phyloP scores from a whole-genome alignment of 53 echinoderm and acorn worm species.

The Patiria pectinifera region DNA sequence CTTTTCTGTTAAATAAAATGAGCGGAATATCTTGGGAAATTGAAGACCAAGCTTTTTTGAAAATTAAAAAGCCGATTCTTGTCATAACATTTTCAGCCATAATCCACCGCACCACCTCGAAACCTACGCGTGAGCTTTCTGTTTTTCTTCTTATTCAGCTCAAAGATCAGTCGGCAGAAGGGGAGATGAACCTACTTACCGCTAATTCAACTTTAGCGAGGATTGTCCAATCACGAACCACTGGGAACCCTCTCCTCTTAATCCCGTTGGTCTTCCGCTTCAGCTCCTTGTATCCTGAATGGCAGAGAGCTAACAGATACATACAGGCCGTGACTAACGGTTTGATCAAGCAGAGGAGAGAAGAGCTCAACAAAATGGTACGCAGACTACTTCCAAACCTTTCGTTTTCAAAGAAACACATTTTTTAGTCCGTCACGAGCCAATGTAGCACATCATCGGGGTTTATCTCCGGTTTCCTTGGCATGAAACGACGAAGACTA shows the following conservation, averaged over 20 bases:
- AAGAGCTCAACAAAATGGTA: neutral
- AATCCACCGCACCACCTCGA: too few relatives aligned
- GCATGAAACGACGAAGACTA: too few relatives aligned
- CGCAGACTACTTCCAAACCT: too few relatives aligned
- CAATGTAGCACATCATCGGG: too few relatives aligned
- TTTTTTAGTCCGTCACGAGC: too few relatives aligned
- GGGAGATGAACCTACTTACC: conserved; percentile 7
- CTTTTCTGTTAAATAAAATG: too few relatives aligned
- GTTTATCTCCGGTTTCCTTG: too few relatives aligned
- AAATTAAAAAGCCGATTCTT: too few relatives aligned
- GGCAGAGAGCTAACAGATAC: neutral
- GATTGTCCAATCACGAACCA: neutral
- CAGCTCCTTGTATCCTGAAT: neutral
- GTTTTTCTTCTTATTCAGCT: conserved; percentile 7
- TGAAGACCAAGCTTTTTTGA: too few relatives aligned
- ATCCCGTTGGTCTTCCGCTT: neutral
- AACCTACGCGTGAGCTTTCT: neutral
- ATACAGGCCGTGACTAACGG: neutral
- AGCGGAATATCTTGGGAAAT: too few relatives aligned
- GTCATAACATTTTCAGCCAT: too few relatives aligned
- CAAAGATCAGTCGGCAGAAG: neutral
- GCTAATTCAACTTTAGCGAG: neutral
- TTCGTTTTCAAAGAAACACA: too few relatives aligned
- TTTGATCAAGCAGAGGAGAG: conserved; percentile 1
- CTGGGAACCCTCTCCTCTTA: neutral